Evolutionary conservation across 2,113 vertebrate species (phyloP).

Genomic region (Hemiscyllium ocellatum): DNA sequence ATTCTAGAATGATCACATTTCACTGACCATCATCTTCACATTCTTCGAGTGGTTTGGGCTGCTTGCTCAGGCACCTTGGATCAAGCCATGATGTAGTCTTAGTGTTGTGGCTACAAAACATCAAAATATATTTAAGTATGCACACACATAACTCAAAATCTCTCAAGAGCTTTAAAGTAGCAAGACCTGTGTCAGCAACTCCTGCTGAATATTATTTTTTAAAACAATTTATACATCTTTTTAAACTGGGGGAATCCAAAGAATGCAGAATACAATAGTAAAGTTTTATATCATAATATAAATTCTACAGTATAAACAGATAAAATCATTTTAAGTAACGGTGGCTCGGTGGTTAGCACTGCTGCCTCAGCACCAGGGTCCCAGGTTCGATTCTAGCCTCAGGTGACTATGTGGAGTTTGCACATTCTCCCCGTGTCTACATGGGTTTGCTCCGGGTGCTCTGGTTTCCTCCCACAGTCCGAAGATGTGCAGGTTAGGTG

Average conservation of each 20-base stretch:
- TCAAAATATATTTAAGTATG: background rate
- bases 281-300: background rate
- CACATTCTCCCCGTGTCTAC: too few relatives aligned
- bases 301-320: background rate
- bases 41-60: conserved; percentile 97
- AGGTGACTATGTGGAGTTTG: too few relatives aligned
- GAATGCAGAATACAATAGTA: background rate
- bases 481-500: too few relatives aligned
- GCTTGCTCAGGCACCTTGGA: conserved; percentile 97
- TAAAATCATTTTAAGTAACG: background rate
- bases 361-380: too few relatives aligned
- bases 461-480: too few relatives aligned
- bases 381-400: too few relatives aligned
- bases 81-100: conserved; percentile 99
- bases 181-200: background rate
- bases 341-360: too few relatives aligned
- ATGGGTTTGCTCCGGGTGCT: too few relatives aligned
- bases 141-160: background rate
- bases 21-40: conserved; percentile 95
- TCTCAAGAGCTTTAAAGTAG: conserved; percentile 41
- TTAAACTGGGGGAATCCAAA: background rate
- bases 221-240: background rate
- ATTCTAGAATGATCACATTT: background rate
- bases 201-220: background rate
- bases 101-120: conserved; percentile 83